Evolutionary conservation across 2,888 invertebrate genomes (phyloP), one percentile per base, ranked within the genome.

Genomic region (Tenodera sinensis): DNA sequence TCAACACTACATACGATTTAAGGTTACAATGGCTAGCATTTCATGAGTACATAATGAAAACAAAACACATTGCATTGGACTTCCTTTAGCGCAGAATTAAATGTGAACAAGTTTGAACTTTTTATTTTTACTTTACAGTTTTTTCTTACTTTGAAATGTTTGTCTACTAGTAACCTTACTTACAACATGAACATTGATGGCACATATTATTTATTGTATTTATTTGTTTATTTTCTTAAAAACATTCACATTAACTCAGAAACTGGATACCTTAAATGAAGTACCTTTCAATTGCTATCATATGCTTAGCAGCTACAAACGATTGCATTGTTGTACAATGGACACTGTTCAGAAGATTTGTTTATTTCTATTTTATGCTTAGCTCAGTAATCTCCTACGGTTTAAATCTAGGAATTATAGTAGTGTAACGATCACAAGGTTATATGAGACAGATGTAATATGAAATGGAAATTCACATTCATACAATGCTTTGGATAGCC

Each of bases 341-440:
- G 87, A 87, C 87, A 82, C 86, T 87, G 82, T 87, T 42, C 83
- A 83, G 34, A 87, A 83, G 30, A 20, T 71, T 71, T 71, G 54
- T 71, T 71, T 71, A 71, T 71, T 71, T 25, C 54, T 71, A 71
- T 71, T n/a, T 71, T 71, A 71, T 71, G 54, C 54, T 15, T 71
- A 71, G 54, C 54, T 71, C 20, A 71, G 54, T 71, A 71, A 71
- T 71, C 54, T 71, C 25, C 54, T 71, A 71, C 54, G 54, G 54
- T 71, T 71, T 71, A 71, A 71, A 15, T 71, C 54, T 71, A 71
- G 54, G 54, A 71, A 88, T 83, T 83, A 83, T 47, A 81, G 28
- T 81, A 71, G 54, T 71, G 81, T 71, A 34, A 88, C 88, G 88
- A 88, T 88, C 88, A 88, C 88, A 85, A 83, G 85, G 81, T 83